phyloP scores from a whole-genome alignment of 1,140 invertebrate genomes.

The Teleogryllus occipitalis region DNA sequence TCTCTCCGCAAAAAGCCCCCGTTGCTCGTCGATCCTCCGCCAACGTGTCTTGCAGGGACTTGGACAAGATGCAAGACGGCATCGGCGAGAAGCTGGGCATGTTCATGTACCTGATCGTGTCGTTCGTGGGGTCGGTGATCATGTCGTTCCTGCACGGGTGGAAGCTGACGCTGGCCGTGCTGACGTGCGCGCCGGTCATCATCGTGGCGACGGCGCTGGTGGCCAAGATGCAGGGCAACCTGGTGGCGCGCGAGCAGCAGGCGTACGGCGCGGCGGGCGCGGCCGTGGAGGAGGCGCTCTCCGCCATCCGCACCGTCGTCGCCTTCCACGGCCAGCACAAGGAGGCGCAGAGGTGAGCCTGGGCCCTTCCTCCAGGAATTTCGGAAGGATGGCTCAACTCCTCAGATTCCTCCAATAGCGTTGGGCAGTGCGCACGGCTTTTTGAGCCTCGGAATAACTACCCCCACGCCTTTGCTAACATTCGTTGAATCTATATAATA shows the following conservation, averaged over 20 bases:
- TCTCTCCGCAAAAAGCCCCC: neutral
- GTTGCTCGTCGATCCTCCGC: neutral
- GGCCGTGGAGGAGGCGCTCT: conserved; percentile 79
- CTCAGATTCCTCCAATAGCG: too few relatives aligned
- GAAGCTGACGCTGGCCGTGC: conserved; percentile 79
- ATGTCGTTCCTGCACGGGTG: conserved; percentile 80
- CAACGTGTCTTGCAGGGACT: conserved; percentile 49
- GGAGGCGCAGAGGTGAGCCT: conserved; percentile 55
- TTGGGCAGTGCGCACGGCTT: too few relatives aligned
- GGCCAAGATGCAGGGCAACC: conserved; percentile 36
- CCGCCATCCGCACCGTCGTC: conserved; percentile 71
- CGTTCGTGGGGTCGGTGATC: conserved; percentile 66
- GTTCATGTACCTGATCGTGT: conserved; percentile 65
- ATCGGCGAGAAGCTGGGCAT: conserved; percentile 87
- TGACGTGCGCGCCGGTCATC: conserved; percentile 71
- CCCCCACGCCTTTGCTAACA: too few relatives aligned
- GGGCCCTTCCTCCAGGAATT: too few relatives aligned
- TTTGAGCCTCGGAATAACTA: too few relatives aligned
- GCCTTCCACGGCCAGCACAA: conserved; percentile 78
- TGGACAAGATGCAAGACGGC: conserved; percentile 83
- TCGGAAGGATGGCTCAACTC: too few relatives aligned
- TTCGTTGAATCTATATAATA: too few relatives aligned
- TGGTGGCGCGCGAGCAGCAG: conserved; percentile 63
- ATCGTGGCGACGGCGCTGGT: conserved; percentile 58
- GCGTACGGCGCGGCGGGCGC: conserved; percentile 75